Evolutionary conservation across 2,113 vertebrate genomes (phyloP), one percentile per base, ranked within the genome.

Genomic region (Amazona vittata): DNA sequence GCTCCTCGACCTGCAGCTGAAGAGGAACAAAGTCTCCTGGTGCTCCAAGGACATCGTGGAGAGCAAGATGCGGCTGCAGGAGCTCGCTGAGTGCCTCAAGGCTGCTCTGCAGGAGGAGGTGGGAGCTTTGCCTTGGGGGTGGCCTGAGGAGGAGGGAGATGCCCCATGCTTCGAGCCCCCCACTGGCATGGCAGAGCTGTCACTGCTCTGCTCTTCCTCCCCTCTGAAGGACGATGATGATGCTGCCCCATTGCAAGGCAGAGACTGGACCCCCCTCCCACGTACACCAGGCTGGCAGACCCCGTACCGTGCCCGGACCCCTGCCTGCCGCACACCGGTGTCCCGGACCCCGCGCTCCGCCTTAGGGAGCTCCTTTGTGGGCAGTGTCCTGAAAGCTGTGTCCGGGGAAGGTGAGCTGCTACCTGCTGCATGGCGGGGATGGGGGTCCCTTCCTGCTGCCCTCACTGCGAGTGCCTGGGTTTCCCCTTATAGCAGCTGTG

Each of bases 331-430:
- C 68, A 92, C 78, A 0, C 93, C 93, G 0, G 39, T 17, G 0
- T 43, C 33, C 33, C 73, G 25, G 46, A 94, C 91, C 9, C 90
- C 85, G 0, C 68, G 5, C 1, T 35, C 5, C 0, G 1, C 11
- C 0, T 15, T n/a, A 10, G 6, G 87, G 12, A n/a, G 6, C 60
- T 83, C 92, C 88, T 94, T 97, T 0, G 89, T 95, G 78, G 97
- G 90, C 86, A 98, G 93, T 0, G 44, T 92, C 86, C 60, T 94
- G 33, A 96, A 95, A 76, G 94, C 96, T 0, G 14, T 50, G 18
- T 63, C 88, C 0, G 85, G 76, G 64, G 91, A 91, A 98, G 98
- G 98, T 98, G 95, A 85, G 94, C 71, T 46, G 60, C 33, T 24
- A 94, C 26, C 12, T 2, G 2, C n/a, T 28, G 21, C 41, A 47